These are phyloP conservation scores for Troides oblongomaculatus DNA, from an alignment of 2,888 invertebrate genomes.

Conservation along the genomic window DNA sequence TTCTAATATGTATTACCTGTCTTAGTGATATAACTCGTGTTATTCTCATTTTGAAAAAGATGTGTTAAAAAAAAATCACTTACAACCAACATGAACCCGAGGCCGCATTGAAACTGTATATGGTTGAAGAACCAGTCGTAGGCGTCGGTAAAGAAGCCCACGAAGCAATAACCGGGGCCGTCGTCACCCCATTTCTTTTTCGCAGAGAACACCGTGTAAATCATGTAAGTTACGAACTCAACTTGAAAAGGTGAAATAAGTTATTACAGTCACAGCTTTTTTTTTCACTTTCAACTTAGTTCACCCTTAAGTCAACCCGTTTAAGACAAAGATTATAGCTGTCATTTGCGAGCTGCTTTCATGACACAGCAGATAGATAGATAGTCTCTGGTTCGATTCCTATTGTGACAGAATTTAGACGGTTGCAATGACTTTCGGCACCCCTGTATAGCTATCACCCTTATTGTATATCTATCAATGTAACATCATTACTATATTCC, in stretches of 20 bases:
- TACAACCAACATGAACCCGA: constrained; percentile 17
- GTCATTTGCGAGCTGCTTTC: neutral
- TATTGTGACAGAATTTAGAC: no score
- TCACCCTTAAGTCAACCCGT: neutral
- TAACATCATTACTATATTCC: no score
- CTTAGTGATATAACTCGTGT: no score
- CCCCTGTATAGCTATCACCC: no score
- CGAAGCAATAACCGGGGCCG: constrained; percentile 1
- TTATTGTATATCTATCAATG: no score
- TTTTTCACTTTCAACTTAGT: neutral
- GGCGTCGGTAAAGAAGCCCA: neutral
- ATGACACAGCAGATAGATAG: no score
- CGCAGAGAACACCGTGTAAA: constrained; percentile 8
- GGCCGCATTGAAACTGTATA: constrained; percentile 14
- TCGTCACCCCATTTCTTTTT: neutral
- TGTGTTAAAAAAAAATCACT: neutral
- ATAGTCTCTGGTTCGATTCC: no score
- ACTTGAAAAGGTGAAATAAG: constrained; percentile 4
- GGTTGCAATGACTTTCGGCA: no score
- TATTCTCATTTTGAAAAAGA: neutral
- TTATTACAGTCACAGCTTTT: neutral
- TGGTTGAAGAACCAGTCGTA: constrained; percentile 23
- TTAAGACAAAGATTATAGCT: neutral
- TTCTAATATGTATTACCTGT: no score
- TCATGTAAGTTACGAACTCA: constrained; percentile 19